These are phyloP conservation scores for Propsilocerus akamusi DNA, from an alignment of 1,140 invertebrate genomes.

Conservation along the genomic window DNA sequence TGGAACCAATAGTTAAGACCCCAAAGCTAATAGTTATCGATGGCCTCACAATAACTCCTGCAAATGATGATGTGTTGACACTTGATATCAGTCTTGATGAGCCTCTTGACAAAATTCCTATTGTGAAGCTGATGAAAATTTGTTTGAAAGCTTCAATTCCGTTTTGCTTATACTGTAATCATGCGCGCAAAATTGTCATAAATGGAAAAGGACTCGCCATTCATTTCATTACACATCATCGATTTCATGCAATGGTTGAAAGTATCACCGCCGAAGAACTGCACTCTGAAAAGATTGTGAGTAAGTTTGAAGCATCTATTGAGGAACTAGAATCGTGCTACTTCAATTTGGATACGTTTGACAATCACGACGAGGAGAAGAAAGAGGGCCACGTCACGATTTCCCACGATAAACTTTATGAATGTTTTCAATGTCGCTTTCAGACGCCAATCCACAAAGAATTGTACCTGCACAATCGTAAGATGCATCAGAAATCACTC, in stretches of 20 bases:
- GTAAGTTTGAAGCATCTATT: constrained; percentile 41
- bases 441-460: constrained; percentile 57
- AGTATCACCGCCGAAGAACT: constrained; percentile 51
- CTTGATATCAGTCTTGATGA: constrained; percentile 54
- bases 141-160: constrained; percentile 46
- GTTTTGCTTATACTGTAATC: constrained; percentile 63
- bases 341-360: constrained; percentile 52
- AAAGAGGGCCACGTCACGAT: constrained; percentile 9
- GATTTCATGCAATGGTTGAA: constrained; percentile 48
- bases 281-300: constrained; percentile 48
- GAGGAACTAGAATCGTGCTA: constrained; percentile 36
- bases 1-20: constrained; percentile 10
- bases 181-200: constrained; percentile 60
- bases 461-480: constrained; percentile 62
- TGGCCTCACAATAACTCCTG: constrained; percentile 22
- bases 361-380: constrained; percentile 29
- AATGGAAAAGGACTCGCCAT: constrained; percentile 58
- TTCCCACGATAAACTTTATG: constrained; percentile 37
- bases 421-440: constrained; percentile 69
- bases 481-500: constrained; percentile 64
- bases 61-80: constrained; percentile 38
- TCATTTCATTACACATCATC: constrained; percentile 57
- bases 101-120: constrained; percentile 47
- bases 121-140: constrained; percentile 47
- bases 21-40: constrained; percentile 13